These are phyloP conservation scores for Lasioglossum malachurum DNA, from an alignment of 2,888 invertebrate genomes.

Conservation along the genomic window DNA sequence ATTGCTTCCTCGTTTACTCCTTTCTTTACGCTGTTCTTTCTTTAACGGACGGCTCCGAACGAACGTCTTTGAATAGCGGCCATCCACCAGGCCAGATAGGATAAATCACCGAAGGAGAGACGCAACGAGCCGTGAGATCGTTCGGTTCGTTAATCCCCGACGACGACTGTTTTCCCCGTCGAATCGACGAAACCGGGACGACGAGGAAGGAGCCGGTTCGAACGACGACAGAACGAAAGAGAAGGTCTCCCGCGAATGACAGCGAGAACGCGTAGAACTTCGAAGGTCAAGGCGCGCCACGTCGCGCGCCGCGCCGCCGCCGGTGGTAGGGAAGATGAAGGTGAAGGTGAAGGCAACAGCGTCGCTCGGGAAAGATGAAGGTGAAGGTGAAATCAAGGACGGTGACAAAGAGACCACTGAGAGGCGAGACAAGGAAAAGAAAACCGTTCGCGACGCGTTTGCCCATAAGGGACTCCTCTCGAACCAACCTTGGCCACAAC, in stretches of 20 bases:
- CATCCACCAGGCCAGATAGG: constrained; percentile 67
- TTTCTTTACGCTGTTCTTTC: constrained; percentile 25
- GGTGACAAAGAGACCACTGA: constrained; percentile 30
- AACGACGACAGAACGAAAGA: background rate
- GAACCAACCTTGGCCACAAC: constrained; percentile 60
- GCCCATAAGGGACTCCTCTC: constrained; percentile 29
- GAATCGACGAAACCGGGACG: constrained; percentile 14
- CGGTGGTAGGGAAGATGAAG: constrained; percentile 16
- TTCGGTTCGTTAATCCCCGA: constrained; percentile 42
- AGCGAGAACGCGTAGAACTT: constrained; percentile 2
- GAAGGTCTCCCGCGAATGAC: constrained; percentile 8
- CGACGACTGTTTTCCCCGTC: background rate
- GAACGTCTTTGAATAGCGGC: constrained; percentile 46
- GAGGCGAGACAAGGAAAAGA: constrained; percentile 30
- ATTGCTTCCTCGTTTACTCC: constrained; percentile 46
- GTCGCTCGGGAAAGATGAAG: constrained; percentile 29
- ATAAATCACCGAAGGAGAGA: constrained; percentile 74
- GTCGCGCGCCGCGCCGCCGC: background rate
- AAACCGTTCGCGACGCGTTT: constrained; percentile 1
- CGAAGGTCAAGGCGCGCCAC: background rate
- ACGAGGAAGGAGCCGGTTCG: background rate
- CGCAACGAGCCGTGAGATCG: constrained; percentile 70
- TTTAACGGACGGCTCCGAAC: constrained; percentile 12
- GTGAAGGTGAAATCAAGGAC: constrained; percentile 54
- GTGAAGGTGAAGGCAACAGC: constrained; percentile 31